These are phyloP conservation scores for Patella ulyssiponensis DNA, from an alignment of 2,888 invertebrate species.

Conservation along the genomic window DNA sequence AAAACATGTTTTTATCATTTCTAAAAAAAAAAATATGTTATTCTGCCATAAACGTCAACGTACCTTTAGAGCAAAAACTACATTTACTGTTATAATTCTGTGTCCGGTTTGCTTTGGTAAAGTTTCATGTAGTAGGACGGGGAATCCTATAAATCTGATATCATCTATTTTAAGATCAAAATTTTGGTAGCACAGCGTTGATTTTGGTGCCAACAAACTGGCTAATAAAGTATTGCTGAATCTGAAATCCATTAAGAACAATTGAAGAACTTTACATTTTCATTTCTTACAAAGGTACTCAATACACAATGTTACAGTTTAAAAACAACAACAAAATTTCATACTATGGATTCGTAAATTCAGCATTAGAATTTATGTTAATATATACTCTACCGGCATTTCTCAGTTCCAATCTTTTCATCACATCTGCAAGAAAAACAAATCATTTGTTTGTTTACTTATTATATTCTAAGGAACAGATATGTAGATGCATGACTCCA, in stretches of 20 bases:
- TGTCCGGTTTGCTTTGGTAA: conserved; percentile 52
- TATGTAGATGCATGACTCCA: too few species aligned
- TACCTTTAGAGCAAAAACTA: conserved; percentile 74
- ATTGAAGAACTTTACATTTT: neutral
- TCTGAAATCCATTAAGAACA: conserved; percentile 39
- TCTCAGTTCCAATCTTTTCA: neutral
- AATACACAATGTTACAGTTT: too few species aligned
- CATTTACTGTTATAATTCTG: conserved; percentile 84
- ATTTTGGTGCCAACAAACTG: conserved; percentile 78
- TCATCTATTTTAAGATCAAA: conserved; percentile 97
- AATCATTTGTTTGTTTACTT: too few species aligned
- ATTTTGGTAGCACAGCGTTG: conserved; percentile 89
- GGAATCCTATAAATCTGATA: conserved; percentile 95
- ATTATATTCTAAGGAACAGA: too few species aligned
- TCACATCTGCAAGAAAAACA: too few species aligned
- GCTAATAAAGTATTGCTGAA: conserved; percentile 58
- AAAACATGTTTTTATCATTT: too few species aligned
- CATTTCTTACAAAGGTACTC: neutral
- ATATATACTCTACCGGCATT: neutral
- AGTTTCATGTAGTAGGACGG: conserved; percentile 76
- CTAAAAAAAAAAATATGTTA: too few species aligned
- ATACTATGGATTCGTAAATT: too few species aligned
- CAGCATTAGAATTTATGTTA: neutral
- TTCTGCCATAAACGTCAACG: conserved; percentile 18
- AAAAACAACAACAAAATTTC: too few species aligned